Percentiles rank a stretch among this genome's conserved stretches.
Evolutionary conservation across 2,113 vertebrate genomes (phyloP).

Genomic region (Montifringilla adamsi): DNA sequence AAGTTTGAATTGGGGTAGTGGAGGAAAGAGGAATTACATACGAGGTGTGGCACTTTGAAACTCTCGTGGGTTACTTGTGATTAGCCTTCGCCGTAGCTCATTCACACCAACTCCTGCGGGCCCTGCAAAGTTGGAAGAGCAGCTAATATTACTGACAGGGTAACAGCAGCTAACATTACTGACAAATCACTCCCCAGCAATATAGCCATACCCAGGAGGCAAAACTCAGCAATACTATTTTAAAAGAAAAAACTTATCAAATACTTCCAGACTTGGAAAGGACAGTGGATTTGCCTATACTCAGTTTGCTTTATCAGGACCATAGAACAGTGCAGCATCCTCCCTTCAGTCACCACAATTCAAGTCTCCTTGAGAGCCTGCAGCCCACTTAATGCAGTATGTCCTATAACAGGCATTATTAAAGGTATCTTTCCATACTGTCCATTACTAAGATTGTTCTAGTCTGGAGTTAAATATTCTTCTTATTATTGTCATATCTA

Average conservation of each 20-base stretch:
- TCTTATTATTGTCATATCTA: neutral
- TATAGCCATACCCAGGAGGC: neutral
- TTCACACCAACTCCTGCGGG: slow-evolving; percentile 93
- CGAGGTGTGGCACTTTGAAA: slow-evolving; percentile 88
- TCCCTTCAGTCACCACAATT: neutral
- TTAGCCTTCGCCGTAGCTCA: slow-evolving; percentile 85
- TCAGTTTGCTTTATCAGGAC: neutral
- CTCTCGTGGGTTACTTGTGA: slow-evolving; percentile 79
- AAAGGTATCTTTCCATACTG: neutral
- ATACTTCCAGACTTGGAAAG: neutral
- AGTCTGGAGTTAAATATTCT: neutral
- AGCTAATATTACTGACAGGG: neutral
- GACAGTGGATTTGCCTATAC: neutral
- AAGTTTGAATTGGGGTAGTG: neutral
- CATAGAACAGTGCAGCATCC: neutral
- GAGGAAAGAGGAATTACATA: slow-evolving; percentile 69
- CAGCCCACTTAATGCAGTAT: neutral
- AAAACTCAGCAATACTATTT: neutral
- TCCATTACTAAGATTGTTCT: neutral
- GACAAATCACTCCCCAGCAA: neutral
- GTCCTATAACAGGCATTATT: neutral
- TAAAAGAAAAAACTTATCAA: neutral
- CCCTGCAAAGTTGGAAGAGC: slow-evolving; percentile 70
- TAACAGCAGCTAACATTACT: neutral
- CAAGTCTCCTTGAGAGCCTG: neutral